Evolutionary conservation across 2,113 vertebrate genomes (phyloP), one percentile per base, ranked within the genome.

Genomic region (pig (Sus scrofa)): DNA sequence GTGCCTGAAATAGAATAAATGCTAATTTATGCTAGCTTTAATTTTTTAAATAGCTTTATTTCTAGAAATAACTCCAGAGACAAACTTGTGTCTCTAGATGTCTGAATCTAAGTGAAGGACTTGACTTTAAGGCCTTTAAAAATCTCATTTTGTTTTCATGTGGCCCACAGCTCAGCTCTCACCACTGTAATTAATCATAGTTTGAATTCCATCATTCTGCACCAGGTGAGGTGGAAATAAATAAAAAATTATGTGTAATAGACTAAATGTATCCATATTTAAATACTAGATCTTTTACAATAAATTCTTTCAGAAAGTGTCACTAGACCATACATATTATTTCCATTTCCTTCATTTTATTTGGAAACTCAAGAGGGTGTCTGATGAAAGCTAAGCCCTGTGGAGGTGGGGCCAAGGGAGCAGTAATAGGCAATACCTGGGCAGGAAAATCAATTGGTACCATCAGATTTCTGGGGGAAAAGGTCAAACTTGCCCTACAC

Each of bases 11-110:
- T 18, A 58, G 2, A 74, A 19, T 89, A n/a, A 95, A 83, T 71
- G 27, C 19, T 89, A 30, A 56, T 32, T 82, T 71, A 27, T 60
- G 15, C 32, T 15, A 90, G 37, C 44, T 84, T 22, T 89, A 50
- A 83, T n/a, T 56, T 34, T 93, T 82, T 56, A 9, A 89, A 89
- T 10, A 89, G 9, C 9, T 90, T 58, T 74, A 54, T 62, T 70
- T 34, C 52, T 86, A 62, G 30, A 94, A 91, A 52, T 60, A 88
- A 85, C 67, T 81, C 24, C 19, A 89, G 74, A 74, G 68, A 87
- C 75, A 50, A 87, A 92, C 32, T 12, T 22, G 3, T 81, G 34
- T 79, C 30, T 34, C 77, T 84, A 39, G 58, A 62, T 90, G 39
- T 94, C 24, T 39, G 20, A 7, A 60, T 26, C 10, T 78, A 62